Evolutionary conservation across 2,888 invertebrate genomes (phyloP), one percentile per base, ranked within the genome.

Genomic region (Apotomis betuletana): DNA sequence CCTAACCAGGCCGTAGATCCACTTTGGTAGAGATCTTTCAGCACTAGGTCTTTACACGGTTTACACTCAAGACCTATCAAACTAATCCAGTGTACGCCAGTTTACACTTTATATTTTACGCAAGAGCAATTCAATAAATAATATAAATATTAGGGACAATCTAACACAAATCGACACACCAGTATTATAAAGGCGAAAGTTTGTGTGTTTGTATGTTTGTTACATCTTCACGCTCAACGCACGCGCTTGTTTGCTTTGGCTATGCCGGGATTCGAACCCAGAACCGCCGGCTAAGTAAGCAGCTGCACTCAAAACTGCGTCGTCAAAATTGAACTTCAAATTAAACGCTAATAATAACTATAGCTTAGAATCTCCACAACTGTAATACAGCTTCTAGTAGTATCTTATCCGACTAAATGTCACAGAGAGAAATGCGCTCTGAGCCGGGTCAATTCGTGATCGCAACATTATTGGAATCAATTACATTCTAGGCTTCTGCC

Each of bases 401-500:
- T 49, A 64, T 72, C 52, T 63, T 72, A 63, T 67, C 72, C 68
- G 57, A 58, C 46, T 60, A 75, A 75, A 73, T 75, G 75, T 73
- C 75, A 73, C 75, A 55, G 64, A 68, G 73, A 59, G 73, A 65
- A 73, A 71, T 67, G 73, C 73, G 73, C 67, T 51, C 54, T n/a
- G n/a, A 65, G 73, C 27, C 68, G 65, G 75, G 70, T 75, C 73
- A 70, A 68, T 64, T 75, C 75, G 75, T 75, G 75, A 73, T 70
- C 70, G 55, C 27, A 62, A 70, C 75, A 73, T 75, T 75, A 73
- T 73, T 71, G 75, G 73, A 73, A 74, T 64, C 67, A 70, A 69
- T 67, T 68, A 67, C 67, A 58, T 54, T 67, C 65, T 54, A 58
- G 5, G 68, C 72, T 67, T 59, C 72, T 72, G 72, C 68, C 52